Percentiles rank a stretch among this genome's conserved stretches.
Conservation (phyloP, 1,140 invertebrate genomes). For the Drosophila sechellia region DNA sequence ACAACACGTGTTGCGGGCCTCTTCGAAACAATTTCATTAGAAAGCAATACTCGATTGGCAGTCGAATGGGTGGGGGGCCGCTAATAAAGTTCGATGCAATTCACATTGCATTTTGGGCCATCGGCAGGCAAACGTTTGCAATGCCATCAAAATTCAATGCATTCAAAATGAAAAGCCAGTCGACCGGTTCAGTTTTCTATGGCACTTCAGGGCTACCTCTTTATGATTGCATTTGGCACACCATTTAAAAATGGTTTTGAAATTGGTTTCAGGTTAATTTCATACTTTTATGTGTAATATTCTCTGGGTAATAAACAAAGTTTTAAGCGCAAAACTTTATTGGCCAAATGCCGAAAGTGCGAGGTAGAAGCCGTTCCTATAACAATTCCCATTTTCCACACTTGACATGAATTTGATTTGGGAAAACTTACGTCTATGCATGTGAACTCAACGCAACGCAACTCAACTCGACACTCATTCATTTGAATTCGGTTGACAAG, state of each 20-base stretch:
- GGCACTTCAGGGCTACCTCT: slow-evolving; percentile 10
- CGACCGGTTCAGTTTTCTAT: slow-evolving; percentile 6
- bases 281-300: too few relatives aligned
- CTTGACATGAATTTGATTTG: slow-evolving; percentile 42
- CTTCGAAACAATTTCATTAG: slow-evolving; percentile 39
- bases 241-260: too few relatives aligned
- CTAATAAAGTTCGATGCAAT: slow-evolving; percentile 51
- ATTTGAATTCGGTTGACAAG: slow-evolving; percentile 38
- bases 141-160: slow-evolving; percentile 59
- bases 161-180: slow-evolving; percentile 60
- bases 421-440: slow-evolving; percentile 23
- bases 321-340: neutral
- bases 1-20: slow-evolving; percentile 39
- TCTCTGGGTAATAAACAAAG: too few relatives aligned
- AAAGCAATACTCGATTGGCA: slow-evolving; percentile 34
- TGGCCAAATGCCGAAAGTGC: neutral
- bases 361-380: slow-evolving; percentile 1
- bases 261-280: too few relatives aligned
- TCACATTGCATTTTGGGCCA: slow-evolving; percentile 38
- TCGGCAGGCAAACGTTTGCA: slow-evolving; percentile 13
- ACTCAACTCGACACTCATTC: slow-evolving; percentile 29
- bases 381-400: neutral
- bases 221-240: neutral
- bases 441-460: slow-evolving; percentile 25
- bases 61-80: slow-evolving; percentile 4